Evolutionary conservation across 2,888 invertebrate species (phyloP).

Genomic region (Octodonta nipae): DNA sequence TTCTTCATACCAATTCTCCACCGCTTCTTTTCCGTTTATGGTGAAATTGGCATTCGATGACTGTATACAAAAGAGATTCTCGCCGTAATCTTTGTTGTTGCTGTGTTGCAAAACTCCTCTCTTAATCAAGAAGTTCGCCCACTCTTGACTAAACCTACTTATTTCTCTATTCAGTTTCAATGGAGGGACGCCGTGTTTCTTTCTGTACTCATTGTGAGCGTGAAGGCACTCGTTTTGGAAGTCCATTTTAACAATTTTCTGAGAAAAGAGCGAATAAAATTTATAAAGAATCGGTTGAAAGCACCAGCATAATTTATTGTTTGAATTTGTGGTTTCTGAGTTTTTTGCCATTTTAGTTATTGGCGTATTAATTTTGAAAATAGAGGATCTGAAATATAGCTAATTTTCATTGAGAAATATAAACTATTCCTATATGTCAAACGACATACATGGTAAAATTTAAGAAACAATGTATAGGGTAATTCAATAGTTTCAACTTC

Average conservation of each 20-base stretch:
- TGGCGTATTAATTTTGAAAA: too few relatives aligned
- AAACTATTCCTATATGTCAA: too few relatives aligned
- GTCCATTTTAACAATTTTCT: slow-evolving; percentile 21
- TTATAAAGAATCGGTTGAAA: too few relatives aligned
- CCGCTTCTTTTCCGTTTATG: slow-evolving; percentile 53
- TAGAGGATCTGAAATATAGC: too few relatives aligned
- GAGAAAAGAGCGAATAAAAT: too few relatives aligned
- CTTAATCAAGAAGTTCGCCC: slow-evolving; percentile 41
- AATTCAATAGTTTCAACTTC: too few relatives aligned
- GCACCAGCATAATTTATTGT: too few relatives aligned
- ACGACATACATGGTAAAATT: too few relatives aligned
- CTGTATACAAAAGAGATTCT: slow-evolving; percentile 59
- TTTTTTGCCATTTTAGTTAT: too few relatives aligned
- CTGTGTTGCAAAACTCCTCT: slow-evolving; percentile 43
- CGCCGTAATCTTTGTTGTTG: slow-evolving; percentile 44
- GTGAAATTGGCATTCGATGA: slow-evolving; percentile 51
- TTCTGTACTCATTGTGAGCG: slow-evolving; percentile 46
- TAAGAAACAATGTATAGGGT: too few relatives aligned
- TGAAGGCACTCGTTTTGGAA: slow-evolving; percentile 39
- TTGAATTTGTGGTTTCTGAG: too few relatives aligned
- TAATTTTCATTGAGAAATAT: too few relatives aligned
- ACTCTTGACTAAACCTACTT: slow-evolving; percentile 39
- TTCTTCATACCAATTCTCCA: slow-evolving; percentile 67
- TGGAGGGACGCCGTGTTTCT: slow-evolving; percentile 43
- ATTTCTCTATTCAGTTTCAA: slow-evolving; percentile 43